Percentiles rank a stretch among this genome's conserved stretches.
Conservation (phyloP, 2,797 vertebrate genomes). For the Kryptopterus vitreolus region DNA sequence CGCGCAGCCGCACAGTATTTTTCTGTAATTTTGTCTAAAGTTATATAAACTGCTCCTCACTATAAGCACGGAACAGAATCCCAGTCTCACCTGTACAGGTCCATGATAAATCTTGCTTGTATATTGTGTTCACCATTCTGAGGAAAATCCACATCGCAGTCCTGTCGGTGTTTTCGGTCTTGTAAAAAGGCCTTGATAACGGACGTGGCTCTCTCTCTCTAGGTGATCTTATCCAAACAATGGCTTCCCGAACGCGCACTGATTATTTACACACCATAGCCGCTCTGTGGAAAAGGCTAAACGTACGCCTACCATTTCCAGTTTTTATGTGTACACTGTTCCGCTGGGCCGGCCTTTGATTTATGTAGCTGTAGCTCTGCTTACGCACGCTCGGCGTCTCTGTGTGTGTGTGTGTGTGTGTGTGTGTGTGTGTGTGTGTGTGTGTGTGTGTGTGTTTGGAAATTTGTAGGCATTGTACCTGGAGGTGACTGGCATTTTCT, state of each 20-base stretch:
- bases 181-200: constrained; percentile 9
- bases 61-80: neutral
- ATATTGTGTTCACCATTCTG: neutral
- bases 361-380: neutral
- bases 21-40: too few relatives aligned
- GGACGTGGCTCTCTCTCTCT: constrained; percentile 10
- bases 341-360: neutral
- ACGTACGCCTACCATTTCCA: constrained; percentile 31
- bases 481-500: neutral
- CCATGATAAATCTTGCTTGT: too few relatives aligned
- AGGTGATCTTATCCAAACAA: constrained; percentile 19
- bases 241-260: constrained; percentile 27
- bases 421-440: too few relatives aligned
- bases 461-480: neutral
- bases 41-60: neutral
- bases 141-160: neutral
- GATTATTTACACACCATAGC: constrained; percentile 32
- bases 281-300: constrained; percentile 9
- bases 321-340: neutral
- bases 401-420: neutral
- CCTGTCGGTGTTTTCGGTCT: neutral
- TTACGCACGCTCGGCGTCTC: too few relatives aligned
- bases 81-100: too few relatives aligned
- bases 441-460: too few relatives aligned
- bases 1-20: too few relatives aligned